These are phyloP conservation scores for Pelusios castaneus DNA, from an alignment of 2,113 vertebrate species.

Conservation along the genomic window DNA sequence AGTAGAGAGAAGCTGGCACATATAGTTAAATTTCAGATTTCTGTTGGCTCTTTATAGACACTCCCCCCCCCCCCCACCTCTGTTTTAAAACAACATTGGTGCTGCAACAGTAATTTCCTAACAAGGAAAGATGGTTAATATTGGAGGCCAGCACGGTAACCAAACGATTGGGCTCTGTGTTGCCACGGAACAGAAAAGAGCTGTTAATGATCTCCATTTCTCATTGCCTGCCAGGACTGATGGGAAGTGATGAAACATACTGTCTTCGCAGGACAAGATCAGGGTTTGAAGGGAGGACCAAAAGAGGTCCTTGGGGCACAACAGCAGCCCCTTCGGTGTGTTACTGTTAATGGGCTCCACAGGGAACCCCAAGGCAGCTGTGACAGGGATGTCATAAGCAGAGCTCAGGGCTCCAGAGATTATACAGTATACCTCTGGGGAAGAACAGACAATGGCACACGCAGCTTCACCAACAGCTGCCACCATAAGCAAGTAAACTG, in stretches of 20 bases:
- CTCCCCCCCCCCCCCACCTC: neutral
- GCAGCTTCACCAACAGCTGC: neutral
- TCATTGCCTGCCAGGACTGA: no score
- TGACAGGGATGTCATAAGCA: neutral
- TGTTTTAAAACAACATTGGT: neutral
- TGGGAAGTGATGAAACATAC: neutral
- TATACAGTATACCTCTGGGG: neutral
- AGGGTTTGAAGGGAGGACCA: fast-evolving
- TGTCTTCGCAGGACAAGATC: neutral
- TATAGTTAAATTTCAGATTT: neutral
- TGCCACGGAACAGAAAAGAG: neutral
- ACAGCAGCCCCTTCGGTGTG: neutral
- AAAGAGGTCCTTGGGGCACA: fast-evolving
- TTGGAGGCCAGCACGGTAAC: fast-evolving
- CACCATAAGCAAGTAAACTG: neutral
- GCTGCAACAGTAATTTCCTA: neutral
- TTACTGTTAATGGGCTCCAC: neutral
- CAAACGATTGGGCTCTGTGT: fast-evolving
- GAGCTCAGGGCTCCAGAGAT: neutral
- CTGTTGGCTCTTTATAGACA: neutral
- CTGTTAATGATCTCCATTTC: fast-evolving
- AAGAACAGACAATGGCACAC: neutral
- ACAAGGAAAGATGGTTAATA: neutral
- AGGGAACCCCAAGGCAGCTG: neutral
- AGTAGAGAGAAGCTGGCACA: neutral